Conservation (phyloP, 2,797 vertebrate species). For the Sebastes nivosus region DNA sequence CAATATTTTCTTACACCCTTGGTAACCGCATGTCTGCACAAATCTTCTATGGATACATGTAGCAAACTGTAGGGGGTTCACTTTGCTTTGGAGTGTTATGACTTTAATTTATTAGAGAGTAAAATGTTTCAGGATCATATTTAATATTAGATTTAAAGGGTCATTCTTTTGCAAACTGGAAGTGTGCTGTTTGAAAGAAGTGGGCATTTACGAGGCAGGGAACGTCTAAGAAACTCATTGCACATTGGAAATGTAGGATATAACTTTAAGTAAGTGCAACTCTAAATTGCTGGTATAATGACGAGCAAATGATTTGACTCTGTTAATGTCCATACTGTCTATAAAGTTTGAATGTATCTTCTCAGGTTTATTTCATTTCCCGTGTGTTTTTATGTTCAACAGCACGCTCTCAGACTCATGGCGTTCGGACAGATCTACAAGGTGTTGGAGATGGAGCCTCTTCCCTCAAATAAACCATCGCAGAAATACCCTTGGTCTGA, state of each 20-base stretch:
- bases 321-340: not conserved
- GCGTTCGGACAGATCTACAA: conserved; percentile 98
- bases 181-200: not conserved
- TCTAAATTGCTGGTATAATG: not conserved
- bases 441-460: conserved; percentile 97
- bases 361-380: not conserved
- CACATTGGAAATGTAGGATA: not conserved
- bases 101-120: not conserved
- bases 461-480: conserved; percentile 96
- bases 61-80: not conserved
- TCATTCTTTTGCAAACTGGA: not conserved
- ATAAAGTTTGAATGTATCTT: not conserved
- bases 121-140: not conserved
- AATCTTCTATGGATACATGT: not conserved
- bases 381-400: conserved; percentile 39
- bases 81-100: not conserved
- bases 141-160: not conserved
- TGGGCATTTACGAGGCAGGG: not conserved
- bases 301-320: not conserved
- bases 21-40: not conserved
- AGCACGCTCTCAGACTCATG: conserved; percentile 95
- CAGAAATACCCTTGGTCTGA: conserved; percentile 98
- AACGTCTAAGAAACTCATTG: not conserved
- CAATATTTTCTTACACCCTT: no score
- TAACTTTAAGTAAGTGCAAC: not conserved